Evolutionary conservation across 2,113 vertebrate genomes (phyloP).

Genomic region (Epinephelus cyanopodus): DNA sequence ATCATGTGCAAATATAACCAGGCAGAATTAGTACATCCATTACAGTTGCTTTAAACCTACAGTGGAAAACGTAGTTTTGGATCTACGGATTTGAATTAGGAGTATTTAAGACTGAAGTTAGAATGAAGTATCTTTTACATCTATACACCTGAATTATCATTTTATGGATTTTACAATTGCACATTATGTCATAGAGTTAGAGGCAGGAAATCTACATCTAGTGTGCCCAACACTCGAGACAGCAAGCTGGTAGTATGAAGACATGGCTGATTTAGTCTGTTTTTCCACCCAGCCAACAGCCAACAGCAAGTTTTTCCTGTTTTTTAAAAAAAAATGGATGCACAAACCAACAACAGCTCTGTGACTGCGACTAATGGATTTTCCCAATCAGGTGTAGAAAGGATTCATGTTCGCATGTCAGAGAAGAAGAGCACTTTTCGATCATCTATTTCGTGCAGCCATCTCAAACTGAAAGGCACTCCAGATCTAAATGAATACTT

Average conservation of each 20-base stretch:
- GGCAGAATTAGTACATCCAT: background rate
- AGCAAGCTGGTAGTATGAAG: background rate
- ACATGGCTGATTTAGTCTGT: background rate
- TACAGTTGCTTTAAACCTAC: background rate
- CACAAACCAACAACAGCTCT: conserved; percentile 4
- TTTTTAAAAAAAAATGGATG: background rate
- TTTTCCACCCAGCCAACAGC: background rate
- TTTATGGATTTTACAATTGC: conserved; percentile 4
- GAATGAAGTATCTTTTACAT: background rate
- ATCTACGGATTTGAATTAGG: background rate
- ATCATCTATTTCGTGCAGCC: background rate
- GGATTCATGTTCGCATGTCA: background rate
- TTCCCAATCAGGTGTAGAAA: conserved; percentile 7
- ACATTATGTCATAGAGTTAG: background rate
- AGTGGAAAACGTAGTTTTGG: background rate
- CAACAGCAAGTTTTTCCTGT: background rate
- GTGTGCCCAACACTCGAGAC: background rate
- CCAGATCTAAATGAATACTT: conserved; percentile 15
- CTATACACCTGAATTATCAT: background rate
- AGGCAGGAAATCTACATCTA: background rate
- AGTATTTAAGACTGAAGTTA: background rate
- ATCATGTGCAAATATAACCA: conserved; percentile 21
- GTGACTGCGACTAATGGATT: conserved; percentile 7
- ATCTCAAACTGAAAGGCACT: background rate
- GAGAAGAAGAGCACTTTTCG: conserved; percentile 6